Base-by-base conservation (phyloP, 2,888 invertebrate species). In the Diloba caeruleocephala region DNA sequence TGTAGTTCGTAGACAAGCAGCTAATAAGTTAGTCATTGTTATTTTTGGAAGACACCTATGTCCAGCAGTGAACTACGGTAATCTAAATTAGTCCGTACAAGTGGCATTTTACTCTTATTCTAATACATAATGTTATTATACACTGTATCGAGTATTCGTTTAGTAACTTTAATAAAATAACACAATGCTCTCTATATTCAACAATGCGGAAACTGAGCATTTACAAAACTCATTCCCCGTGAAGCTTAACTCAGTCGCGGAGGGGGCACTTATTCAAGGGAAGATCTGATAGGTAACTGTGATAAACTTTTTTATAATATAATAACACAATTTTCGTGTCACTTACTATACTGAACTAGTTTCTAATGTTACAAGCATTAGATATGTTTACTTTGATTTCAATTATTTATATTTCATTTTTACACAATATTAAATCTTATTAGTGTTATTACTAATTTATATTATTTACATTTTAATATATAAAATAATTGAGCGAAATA, bases 401-500 rank as follows among this genome's bases (percentile, higher is more conserved):
- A 43, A 12, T 39, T 32, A 41, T 8, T 49, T 33, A 23, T 15
- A 12, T 32, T 32, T 19, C 15, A 8, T 43, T 48, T 31, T 31
- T 17, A 15, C 44, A 9, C 2, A n/a, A 21, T 34, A 25, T 31
- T 19, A n/a, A 14, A 34, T 29, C 0, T 60, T 25, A 25, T 5
- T 33, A 13, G 13, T 23, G 32, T 41, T 34, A 26, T 39, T 26
- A 37, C 10, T 46, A 34, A 31, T 12, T 31, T 32, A 9, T 59
- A 49, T 34, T 63, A 57, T 68, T 36, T 68, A 61, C 48, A 59
- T 10, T 33, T 44, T 15, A 38, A 38, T 50, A 38, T 42, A 54
- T 54, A 54, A 66, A 52, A 57, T 63, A 66, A 66, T 70, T 66
- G 63, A 75, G 74, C 71, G 44, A 33, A 55, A 51, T 46, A 43